These are phyloP conservation scores for Bos javanicus DNA, from an alignment of 2,113 vertebrate genomes.

Conservation along the genomic window DNA sequence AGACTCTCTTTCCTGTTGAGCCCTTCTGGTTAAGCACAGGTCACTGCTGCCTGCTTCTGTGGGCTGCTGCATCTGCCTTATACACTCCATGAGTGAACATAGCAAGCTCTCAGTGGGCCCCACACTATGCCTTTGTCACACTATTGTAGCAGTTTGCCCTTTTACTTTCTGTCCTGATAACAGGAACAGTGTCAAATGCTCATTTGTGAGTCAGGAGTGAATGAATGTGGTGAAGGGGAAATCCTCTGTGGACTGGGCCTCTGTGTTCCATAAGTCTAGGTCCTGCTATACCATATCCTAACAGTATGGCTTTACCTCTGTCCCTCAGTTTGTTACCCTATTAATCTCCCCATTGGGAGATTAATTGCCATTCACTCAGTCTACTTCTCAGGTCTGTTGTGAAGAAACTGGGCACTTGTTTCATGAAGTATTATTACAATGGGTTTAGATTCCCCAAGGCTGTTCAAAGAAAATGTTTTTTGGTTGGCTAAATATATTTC, in stretches of 20 bases:
- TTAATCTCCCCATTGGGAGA: background rate
- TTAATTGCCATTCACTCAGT: background rate
- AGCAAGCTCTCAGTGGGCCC: background rate
- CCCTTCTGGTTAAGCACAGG: background rate
- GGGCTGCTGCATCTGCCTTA: background rate
- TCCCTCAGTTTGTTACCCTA: background rate
- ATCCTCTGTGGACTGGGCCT: background rate
- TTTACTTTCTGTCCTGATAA: background rate
- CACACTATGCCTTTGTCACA: background rate
- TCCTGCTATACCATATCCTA: background rate
- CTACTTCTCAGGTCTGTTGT: background rate
- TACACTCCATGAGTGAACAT: background rate
- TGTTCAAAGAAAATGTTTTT: conserved; percentile 16
- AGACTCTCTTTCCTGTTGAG: background rate
- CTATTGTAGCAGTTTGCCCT: background rate
- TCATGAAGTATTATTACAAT: background rate
- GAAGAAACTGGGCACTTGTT: background rate
- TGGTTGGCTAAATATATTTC: conserved; percentile 32
- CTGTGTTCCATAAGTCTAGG: background rate
- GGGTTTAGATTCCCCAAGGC: background rate
- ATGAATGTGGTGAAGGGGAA: background rate
- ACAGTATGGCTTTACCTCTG: background rate
- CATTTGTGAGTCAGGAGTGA: background rate
- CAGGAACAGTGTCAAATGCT: background rate
- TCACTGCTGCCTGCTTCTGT: background rate